Conservation (phyloP, 2,888 invertebrate genomes). For the Leptinotarsa peninsularis region DNA sequence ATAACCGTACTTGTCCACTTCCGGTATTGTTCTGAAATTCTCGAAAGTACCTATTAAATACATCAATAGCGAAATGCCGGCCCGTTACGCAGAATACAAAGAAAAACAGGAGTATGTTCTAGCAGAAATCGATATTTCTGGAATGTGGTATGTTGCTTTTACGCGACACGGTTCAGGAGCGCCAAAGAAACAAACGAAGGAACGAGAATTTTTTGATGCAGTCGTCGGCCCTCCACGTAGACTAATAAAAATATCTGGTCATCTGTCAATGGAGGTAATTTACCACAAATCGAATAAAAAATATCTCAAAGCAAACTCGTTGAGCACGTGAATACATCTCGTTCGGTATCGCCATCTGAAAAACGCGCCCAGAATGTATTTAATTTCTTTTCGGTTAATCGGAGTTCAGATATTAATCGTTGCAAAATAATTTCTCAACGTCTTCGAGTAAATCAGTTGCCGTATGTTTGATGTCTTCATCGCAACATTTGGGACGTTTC, state of each 20-base stretch:
- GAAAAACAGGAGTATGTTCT: background rate
- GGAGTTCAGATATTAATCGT: conserved; percentile 23
- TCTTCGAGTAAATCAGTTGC: conserved; percentile 20
- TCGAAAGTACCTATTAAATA: background rate
- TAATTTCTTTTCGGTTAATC: conserved; percentile 23
- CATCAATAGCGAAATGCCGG: background rate
- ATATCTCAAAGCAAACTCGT: conserved; percentile 8
- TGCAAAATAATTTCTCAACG: conserved; percentile 16
- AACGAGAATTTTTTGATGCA: background rate
- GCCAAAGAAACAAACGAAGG: conserved; percentile 10
- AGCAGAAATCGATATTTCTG: conserved; percentile 8
- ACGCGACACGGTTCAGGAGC: conserved; percentile 2
- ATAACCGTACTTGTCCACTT: background rate
- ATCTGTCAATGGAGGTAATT: conserved; percentile 7
- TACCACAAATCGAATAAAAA: conserved; percentile 8
- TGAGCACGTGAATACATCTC: conserved; percentile 23
- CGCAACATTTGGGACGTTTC: conserved; percentile 19
- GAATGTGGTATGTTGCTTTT: background rate
- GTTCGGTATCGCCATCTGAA: conserved; percentile 21
- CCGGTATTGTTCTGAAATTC: conserved; percentile 8
- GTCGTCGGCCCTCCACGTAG: conserved; percentile 18
- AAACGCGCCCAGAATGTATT: conserved; percentile 20
- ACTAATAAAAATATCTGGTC: conserved; percentile 15
- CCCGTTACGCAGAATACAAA: conserved; percentile 5
- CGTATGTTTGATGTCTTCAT: conserved; percentile 23